phyloP scores from a whole-genome alignment of 1,140 invertebrate genomes.

The Eueides isabella region DNA sequence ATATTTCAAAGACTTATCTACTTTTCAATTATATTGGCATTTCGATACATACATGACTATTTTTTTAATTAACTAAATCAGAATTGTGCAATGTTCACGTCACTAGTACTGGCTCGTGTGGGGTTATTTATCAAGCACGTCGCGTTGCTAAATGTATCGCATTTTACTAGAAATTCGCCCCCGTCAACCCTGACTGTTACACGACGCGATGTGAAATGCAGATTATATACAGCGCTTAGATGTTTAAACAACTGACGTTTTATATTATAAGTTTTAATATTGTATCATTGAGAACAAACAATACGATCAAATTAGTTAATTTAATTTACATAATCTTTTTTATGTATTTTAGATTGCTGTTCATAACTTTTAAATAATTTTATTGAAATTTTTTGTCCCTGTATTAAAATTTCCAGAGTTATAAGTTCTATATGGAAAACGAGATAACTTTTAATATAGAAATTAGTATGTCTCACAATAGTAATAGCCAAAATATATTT shows the following conservation, averaged over 20 bases:
- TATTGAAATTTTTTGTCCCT: no score
- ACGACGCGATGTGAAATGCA: slow-evolving; percentile 46
- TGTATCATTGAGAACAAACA: not conserved
- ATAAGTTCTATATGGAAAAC: no score
- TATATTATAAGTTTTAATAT: slow-evolving; percentile 23
- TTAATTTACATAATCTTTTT: no score
- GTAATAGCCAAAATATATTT: no score
- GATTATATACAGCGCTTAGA: slow-evolving; percentile 31
- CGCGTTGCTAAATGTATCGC: slow-evolving; percentile 53
- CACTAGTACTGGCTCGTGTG: slow-evolving; percentile 28
- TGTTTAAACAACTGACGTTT: slow-evolving; percentile 34
- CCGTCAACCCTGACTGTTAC: slow-evolving; percentile 42
- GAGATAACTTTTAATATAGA: no score
- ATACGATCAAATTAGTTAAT: not conserved
- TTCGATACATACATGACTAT: not conserved
- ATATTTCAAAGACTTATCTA: not conserved
- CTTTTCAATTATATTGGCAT: not conserved
- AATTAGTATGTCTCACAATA: no score
- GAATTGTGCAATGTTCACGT: slow-evolving; percentile 30
- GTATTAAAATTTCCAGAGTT: no score
- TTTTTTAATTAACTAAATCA: slow-evolving; percentile 34
- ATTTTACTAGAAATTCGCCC: slow-evolving; percentile 41
- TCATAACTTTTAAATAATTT: no score
- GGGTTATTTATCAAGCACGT: slow-evolving; percentile 50
- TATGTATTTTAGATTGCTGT: no score